These are phyloP conservation scores for Enteromius argenteus DNA, from an alignment of 2,797 vertebrate species.

Conservation along the genomic window DNA sequence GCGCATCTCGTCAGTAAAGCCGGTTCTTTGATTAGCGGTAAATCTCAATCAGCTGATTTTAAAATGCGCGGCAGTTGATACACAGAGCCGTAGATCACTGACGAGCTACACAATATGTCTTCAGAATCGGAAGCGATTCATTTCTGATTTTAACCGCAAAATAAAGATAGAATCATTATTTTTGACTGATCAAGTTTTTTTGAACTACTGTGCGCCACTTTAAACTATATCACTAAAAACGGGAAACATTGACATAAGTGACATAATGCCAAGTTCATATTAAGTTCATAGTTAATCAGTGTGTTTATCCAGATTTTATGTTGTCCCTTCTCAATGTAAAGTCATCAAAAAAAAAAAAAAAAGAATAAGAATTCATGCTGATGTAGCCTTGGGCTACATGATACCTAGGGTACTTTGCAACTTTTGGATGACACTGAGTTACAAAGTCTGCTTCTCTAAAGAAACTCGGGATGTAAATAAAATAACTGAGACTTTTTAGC, in stretches of 20 bases:
- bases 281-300: neutral
- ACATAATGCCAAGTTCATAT: neutral
- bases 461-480: conserved; percentile 34
- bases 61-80: too few relatives aligned
- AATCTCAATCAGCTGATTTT: too few relatives aligned
- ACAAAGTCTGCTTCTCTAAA: conserved; percentile 12
- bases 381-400: neutral
- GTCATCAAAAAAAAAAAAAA: neutral
- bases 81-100: too few relatives aligned
- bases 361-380: neutral
- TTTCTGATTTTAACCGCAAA: too few relatives aligned
- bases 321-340: neutral
- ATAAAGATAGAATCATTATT: neutral
- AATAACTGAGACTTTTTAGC: conserved; percentile 1
- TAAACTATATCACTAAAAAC: neutral
- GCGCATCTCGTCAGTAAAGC: too few relatives aligned
- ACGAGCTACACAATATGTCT: too few relatives aligned
- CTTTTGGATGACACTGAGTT: conserved; percentile 2
- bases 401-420: conserved; percentile 13
- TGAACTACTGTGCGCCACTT: neutral
- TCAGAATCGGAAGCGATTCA: too few relatives aligned
- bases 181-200: neutral
- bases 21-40: too few relatives aligned
- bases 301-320: neutral
- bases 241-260: neutral